A percentile compares a stretch with the other conserved stretches of the same genome.
These are phyloP conservation scores for Zaprionus nigranus DNA, from an alignment of 1,140 invertebrate genomes.

Conservation along the genomic window DNA sequence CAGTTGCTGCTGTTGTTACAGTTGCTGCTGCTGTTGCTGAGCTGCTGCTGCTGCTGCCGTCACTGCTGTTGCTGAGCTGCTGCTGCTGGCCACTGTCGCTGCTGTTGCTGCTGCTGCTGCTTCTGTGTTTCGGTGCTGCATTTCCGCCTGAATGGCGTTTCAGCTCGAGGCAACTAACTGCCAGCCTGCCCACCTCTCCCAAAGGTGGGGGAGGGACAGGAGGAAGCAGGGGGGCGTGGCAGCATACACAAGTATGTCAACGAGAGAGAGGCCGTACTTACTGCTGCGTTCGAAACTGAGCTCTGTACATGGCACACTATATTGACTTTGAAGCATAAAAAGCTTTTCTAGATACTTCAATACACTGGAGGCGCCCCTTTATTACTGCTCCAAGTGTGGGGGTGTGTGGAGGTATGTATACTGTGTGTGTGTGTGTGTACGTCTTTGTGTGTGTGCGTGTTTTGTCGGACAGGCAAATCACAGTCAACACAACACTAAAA, in stretches of 20 bases:
- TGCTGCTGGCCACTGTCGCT: too few relatives aligned
- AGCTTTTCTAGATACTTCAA: slow-evolving; percentile 77
- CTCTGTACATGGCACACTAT: slow-evolving; percentile 73
- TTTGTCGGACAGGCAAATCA: slow-evolving; percentile 14
- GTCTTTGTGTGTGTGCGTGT: background rate
- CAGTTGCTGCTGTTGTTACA: background rate
- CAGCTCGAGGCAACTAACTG: slow-evolving; percentile 75
- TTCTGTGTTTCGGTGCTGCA: slow-evolving; percentile 65
- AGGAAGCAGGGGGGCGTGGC: slow-evolving; percentile 25
- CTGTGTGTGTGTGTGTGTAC: background rate
- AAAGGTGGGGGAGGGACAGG: slow-evolving; percentile 14
- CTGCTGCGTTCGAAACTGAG: slow-evolving; percentile 77
- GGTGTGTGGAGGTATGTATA: slow-evolving; percentile 13
- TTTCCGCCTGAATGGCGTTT: slow-evolving; percentile 80
- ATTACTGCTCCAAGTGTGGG: slow-evolving; percentile 45
- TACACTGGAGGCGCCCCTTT: slow-evolving; percentile 68
- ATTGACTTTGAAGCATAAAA: slow-evolving; percentile 81
- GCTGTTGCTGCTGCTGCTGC: too few relatives aligned
- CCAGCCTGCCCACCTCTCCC: slow-evolving; percentile 42
- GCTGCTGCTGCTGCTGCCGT: slow-evolving; percentile 25
- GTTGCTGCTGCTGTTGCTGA: background rate
- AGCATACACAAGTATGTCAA: slow-evolving; percentile 70
- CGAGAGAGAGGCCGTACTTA: slow-evolving; percentile 67
- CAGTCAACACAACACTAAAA: slow-evolving; percentile 30
- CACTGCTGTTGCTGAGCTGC: too few relatives aligned